These are phyloP conservation scores for Crocodylus rhombifer DNA, from an alignment of 2,797 vertebrate species.

Conservation along the genomic window DNA sequence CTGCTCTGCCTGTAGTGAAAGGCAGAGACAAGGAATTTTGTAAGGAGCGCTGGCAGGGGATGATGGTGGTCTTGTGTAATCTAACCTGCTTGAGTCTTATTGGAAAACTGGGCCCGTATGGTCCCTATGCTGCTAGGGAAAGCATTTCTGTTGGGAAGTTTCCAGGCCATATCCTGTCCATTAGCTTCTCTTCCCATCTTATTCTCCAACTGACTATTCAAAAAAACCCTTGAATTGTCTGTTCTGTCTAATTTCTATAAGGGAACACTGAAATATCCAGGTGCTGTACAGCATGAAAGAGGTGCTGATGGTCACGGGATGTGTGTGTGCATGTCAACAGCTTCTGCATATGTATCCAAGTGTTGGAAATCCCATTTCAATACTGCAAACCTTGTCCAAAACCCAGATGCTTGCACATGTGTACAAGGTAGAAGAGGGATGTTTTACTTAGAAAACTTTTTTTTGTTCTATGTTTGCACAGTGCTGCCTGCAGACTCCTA, in stretches of 20 bases:
- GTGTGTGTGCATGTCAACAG: constrained; percentile 15
- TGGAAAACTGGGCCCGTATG: not conserved
- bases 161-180: constrained; percentile 22
- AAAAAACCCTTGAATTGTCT: not conserved
- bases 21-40: constrained; percentile 73
- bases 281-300: not conserved
- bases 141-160: constrained; percentile 57
- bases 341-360: constrained; percentile 33
- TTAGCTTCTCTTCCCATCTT: constrained; percentile 21
- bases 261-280: not conserved
- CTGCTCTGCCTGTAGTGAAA: constrained; percentile 74
- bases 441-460: too few relatives aligned
- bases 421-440: too few relatives aligned
- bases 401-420: not conserved
- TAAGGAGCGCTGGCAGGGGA: constrained; percentile 72
- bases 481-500: constrained; percentile 57
- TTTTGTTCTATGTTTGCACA: not conserved
- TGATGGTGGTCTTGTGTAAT: constrained; percentile 74
- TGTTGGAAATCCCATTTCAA: constrained; percentile 57
- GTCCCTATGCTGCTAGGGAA: constrained; percentile 63
- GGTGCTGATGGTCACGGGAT: constrained; percentile 16
- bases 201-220: constrained; percentile 35
- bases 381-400: not conserved
- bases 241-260: not conserved
- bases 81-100: constrained; percentile 44